Conservation (phyloP, 2,113 vertebrate genomes). For the Arvicanthis niloticus region DNA sequence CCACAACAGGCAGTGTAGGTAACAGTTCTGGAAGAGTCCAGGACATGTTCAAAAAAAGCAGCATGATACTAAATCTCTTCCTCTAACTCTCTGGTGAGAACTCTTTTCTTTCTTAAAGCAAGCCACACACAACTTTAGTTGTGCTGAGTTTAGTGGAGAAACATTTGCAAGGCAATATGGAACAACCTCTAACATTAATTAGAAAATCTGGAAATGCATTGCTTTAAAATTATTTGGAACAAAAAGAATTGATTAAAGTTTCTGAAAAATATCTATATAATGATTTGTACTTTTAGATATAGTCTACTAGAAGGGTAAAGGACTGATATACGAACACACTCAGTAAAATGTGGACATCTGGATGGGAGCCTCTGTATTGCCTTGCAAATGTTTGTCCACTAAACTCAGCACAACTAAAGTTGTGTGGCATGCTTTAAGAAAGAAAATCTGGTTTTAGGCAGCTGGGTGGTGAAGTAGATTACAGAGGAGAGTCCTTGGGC, state of each 20-base stretch:
- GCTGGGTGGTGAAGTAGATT: background rate
- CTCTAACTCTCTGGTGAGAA: background rate
- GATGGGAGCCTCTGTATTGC: background rate
- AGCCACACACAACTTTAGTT: background rate
- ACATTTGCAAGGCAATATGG: background rate
- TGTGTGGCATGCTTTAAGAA: conserved; percentile 7
- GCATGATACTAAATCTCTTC: background rate
- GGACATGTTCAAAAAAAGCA: conserved; percentile 41
- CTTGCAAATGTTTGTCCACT: background rate
- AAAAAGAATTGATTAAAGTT: background rate
- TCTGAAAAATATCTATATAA: background rate
- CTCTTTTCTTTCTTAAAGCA: background rate
- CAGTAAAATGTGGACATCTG: background rate
- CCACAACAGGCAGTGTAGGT: conserved; percentile 23
- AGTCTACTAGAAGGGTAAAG: background rate
- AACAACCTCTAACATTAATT: background rate
- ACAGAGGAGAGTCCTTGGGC: background rate
- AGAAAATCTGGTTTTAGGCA: background rate
- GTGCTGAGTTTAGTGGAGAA: background rate
- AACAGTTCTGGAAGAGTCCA: conserved; percentile 68
- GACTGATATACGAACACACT: background rate
- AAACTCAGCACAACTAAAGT: background rate
- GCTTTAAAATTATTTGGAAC: background rate
- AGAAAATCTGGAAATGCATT: background rate
- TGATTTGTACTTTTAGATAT: background rate